Evolutionary conservation across 2,113 vertebrate species (phyloP).

Genomic region (Canis aureus): DNA sequence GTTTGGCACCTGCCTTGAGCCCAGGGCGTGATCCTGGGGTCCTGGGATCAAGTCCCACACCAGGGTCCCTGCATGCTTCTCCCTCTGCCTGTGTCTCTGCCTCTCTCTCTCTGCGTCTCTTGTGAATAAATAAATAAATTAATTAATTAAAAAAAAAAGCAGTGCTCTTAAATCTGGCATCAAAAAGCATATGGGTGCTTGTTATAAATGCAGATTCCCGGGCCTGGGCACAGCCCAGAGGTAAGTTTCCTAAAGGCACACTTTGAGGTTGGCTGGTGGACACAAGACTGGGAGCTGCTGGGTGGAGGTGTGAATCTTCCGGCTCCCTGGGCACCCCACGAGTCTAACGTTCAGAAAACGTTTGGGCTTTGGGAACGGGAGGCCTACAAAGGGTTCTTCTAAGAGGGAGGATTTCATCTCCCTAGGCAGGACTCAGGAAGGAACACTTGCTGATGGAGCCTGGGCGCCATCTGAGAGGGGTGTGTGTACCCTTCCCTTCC

Average conservation of each 20-base stretch:
- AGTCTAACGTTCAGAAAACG: background rate
- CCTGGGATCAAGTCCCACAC: no score
- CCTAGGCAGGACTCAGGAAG: background rate
- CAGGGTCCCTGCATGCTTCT: no score
- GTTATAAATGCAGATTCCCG: background rate
- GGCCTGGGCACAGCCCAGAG: background rate
- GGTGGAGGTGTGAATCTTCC: background rate
- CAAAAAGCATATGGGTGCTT: background rate
- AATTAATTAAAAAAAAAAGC: background rate
- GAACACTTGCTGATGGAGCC: background rate
- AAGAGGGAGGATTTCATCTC: background rate
- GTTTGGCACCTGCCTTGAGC: no score
- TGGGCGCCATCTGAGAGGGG: accelerated
- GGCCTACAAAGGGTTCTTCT: background rate
- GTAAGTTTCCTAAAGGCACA: background rate
- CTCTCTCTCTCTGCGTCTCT: no score
- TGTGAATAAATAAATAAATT: no score
- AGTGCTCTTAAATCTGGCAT: background rate
- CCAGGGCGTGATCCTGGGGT: no score
- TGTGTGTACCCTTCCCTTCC: background rate
- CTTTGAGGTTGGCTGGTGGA: background rate
- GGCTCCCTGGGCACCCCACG: background rate
- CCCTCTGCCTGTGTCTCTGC: no score
- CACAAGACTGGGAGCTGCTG: accelerated
- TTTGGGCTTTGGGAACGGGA: background rate